Evolutionary conservation across 2,113 vertebrate species (phyloP).

Genomic region (Carassius carassius): DNA sequence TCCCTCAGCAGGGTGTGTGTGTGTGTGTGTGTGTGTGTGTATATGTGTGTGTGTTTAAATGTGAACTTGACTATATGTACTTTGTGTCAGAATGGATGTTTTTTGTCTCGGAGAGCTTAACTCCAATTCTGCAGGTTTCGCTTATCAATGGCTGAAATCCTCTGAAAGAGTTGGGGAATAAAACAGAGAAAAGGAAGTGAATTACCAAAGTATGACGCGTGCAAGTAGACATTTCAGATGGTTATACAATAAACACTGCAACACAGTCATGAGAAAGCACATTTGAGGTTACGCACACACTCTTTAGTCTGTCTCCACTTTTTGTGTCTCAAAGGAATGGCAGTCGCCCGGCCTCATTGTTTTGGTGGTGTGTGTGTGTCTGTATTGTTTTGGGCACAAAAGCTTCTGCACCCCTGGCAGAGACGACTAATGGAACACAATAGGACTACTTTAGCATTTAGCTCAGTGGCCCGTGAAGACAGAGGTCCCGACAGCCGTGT

Average conservation of each 20-base stretch:
- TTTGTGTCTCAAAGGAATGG: slow-evolving; percentile 46
- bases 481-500: slow-evolving; percentile 32
- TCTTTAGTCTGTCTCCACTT: slow-evolving; percentile 36
- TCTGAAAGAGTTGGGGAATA: neutral
- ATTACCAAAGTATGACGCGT: slow-evolving; percentile 41
- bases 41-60: slow-evolving; percentile 41
- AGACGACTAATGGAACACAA: slow-evolving; percentile 51
- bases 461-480: slow-evolving; percentile 47
- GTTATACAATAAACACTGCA: slow-evolving; percentile 47
- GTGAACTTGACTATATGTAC: slow-evolving; percentile 49
- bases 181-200: slow-evolving; percentile 6
- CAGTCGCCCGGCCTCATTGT: slow-evolving; percentile 43
- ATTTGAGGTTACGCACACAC: slow-evolving; percentile 11
- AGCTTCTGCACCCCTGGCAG: slow-evolving; percentile 45
- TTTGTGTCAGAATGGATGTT: slow-evolving; percentile 36
- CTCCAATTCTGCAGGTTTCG: slow-evolving; percentile 44
- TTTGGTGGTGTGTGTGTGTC: slow-evolving; percentile 37
- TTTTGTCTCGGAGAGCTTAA: slow-evolving; percentile 42
- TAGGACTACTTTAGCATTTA: slow-evolving; percentile 47
- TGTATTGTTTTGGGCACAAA: slow-evolving; percentile 56
- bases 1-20: slow-evolving; percentile 52
- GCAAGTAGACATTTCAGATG: slow-evolving; percentile 26
- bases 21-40: slow-evolving; percentile 45
- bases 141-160: slow-evolving; percentile 44
- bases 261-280: slow-evolving; percentile 28